Base-by-base conservation (phyloP, 2,888 invertebrate genomes). In the Tinea pellionella region DNA sequence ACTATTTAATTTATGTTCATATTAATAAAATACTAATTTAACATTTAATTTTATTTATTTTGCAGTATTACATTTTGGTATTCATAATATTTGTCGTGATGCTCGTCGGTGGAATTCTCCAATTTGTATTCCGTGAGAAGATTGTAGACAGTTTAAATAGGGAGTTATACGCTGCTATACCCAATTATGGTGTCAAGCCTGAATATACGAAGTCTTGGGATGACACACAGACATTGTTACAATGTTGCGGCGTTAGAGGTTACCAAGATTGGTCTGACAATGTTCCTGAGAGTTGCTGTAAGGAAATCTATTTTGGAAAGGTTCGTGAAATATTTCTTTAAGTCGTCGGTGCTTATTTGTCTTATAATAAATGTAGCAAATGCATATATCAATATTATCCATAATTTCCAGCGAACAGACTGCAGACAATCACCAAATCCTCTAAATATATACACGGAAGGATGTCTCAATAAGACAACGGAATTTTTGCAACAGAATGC, bases 51-150 rank as follows among this genome's bases (percentile, higher is more conserved):
- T n/a, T n/a, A n/a, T 24, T 24, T 61, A 18, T 59, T 9, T 64
- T 89, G 90, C 88, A 96, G 96, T 96, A 96, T 80, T 96, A 96
- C 85, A 93, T 96, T 68, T 89, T 96, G 19, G 89, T 97, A 59
- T 92, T 97, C 73, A 89, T 97, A 66, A 92, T 97, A 67, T 96
- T 97, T 83, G 93, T 97, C 64, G 94, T 94, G 63, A 93, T 97
- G 92, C 83, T 97, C 64, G 93, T 97, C 62, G 96, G 96, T 41
- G 97, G 96, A 51, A 94, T 97, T 64, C 88, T 97, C 61, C 95
- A 95, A 60, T 96, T 96, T 75, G 96, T 97, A 59, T 97, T 96
- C 86, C 90, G 95, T 53, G 93, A 93, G 71, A 94, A 96, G 78
- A 94, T 97, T 32, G 82, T 91, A 60, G 89, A 90, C 53, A 92